These are phyloP conservation scores for Pomacea canaliculata DNA, from an alignment of 2,888 invertebrate species.

Conservation along the genomic window DNA sequence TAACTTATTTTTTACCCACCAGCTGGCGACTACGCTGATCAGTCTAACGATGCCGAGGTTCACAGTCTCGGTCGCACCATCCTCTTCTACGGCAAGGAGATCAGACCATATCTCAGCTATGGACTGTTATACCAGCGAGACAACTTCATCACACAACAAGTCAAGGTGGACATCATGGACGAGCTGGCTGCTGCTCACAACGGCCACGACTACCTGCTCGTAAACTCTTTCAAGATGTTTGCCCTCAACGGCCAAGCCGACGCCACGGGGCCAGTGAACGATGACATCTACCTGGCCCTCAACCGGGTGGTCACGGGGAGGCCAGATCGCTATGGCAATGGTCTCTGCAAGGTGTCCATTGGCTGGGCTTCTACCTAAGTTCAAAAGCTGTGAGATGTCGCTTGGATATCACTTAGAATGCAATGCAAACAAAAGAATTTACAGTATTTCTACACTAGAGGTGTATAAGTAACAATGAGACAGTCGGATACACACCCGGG, in stretches of 20 bases:
- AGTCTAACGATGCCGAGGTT: conserved; percentile 10
- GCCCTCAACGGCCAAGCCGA: conserved; percentile 32
- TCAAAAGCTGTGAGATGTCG: too few species aligned
- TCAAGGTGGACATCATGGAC: conserved; percentile 13
- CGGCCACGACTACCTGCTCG: conserved; percentile 2
- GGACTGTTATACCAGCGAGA: conserved; percentile 1
- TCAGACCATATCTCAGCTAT: neutral
- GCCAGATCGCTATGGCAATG: conserved; percentile 19
- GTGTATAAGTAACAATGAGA: too few species aligned
- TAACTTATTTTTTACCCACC: neutral
- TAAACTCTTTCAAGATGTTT: conserved; percentile 28
- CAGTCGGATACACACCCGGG: too few species aligned
- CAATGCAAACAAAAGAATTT: too few species aligned
- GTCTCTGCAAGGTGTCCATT: conserved; percentile 28
- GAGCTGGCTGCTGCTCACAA: conserved; percentile 14
- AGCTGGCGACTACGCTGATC: conserved; percentile 17
- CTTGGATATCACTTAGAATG: too few species aligned
- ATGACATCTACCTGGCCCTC: conserved; percentile 31
- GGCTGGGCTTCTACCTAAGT: too few species aligned
- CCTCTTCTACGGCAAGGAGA: conserved; percentile 11
- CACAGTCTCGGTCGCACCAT: conserved; percentile 2
- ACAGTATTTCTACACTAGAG: too few species aligned
- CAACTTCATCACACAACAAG: conserved; percentile 2
- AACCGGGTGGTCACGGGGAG: conserved; percentile 26
- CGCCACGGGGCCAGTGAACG: conserved; percentile 21